A percentile compares a stretch with the other conserved stretches of the same genome.
Conservation (phyloP, 2,888 invertebrate genomes). For the Synergus japonicus region DNA sequence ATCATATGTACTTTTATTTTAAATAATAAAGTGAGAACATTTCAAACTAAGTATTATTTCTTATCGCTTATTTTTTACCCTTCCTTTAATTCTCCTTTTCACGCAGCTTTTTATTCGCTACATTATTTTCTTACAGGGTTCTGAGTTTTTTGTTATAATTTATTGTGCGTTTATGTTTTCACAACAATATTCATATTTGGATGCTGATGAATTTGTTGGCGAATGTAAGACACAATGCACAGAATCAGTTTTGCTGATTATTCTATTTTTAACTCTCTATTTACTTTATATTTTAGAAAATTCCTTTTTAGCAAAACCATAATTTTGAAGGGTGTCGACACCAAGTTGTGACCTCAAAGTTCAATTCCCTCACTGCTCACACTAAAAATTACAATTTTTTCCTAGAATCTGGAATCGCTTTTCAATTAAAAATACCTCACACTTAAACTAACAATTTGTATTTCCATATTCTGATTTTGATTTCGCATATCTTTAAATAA, state of each 20-base stretch:
- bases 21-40: slow-evolving; percentile 65
- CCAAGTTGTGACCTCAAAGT: too few species aligned
- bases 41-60: slow-evolving; percentile 62
- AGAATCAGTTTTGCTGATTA: too few species aligned
- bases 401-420: background rate
- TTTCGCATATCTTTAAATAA: background rate
- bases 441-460: too few species aligned
- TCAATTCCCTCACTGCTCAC: too few species aligned
- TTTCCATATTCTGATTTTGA: background rate
- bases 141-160: slow-evolving; percentile 17
- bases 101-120: slow-evolving; percentile 64
- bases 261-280: too few species aligned
- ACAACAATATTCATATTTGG: background rate
- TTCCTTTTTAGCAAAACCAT: too few species aligned
- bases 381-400: too few species aligned
- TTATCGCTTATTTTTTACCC: slow-evolving; percentile 71
- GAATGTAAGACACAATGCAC: background rate
- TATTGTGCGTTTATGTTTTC: background rate
- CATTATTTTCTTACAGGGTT: slow-evolving; percentile 58
- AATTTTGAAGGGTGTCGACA: too few species aligned
- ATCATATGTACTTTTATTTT: slow-evolving; percentile 71
- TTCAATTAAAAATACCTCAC: background rate
- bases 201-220: background rate
- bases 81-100: slow-evolving; percentile 63
- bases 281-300: too few species aligned